phyloP scores from a whole-genome alignment of 2,888 invertebrate genomes.

The Amphipyra berbera region DNA sequence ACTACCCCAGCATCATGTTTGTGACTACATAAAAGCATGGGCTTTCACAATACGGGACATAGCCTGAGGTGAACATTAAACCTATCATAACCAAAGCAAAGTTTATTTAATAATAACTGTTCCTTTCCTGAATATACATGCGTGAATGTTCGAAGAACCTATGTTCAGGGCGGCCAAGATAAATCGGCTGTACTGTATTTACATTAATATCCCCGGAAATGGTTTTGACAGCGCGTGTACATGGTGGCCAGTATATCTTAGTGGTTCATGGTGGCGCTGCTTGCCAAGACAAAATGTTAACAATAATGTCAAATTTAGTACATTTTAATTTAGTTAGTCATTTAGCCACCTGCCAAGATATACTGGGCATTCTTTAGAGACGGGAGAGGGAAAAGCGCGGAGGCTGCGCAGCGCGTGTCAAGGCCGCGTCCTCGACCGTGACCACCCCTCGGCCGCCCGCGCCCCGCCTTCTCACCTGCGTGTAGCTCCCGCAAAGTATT shows the following conservation, averaged over 20 bases:
- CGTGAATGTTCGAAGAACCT: no score
- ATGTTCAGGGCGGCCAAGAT: no score
- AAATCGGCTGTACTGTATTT: no score
- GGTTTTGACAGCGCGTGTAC: no score
- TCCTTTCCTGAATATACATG: no score
- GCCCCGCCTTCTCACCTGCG: conserved; percentile 29
- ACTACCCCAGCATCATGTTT: conserved; percentile 9
- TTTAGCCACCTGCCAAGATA: conserved; percentile 23
- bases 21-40: conserved; percentile 8
- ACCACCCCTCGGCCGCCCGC: conserved; percentile 66
- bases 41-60: conserved; percentile 9
- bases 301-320: no score
- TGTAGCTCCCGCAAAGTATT: conserved; percentile 40
- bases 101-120: no score
- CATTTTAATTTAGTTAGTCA: background rate
- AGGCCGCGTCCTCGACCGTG: conserved; percentile 87
- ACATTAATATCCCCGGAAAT: background rate
- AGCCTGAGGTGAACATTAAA: conserved; percentile 14
- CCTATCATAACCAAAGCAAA: background rate
- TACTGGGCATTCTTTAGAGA: conserved; percentile 5
- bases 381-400: conserved; percentile 57
- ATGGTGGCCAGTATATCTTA: no score
- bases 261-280: no score
- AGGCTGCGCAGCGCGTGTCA: conserved; percentile 85
- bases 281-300: no score